A percentile compares a stretch with the other conserved stretches of the same genome.
phyloP scores from a whole-genome alignment of 2,888 invertebrate genomes.

The Agrotis clavis region DNA sequence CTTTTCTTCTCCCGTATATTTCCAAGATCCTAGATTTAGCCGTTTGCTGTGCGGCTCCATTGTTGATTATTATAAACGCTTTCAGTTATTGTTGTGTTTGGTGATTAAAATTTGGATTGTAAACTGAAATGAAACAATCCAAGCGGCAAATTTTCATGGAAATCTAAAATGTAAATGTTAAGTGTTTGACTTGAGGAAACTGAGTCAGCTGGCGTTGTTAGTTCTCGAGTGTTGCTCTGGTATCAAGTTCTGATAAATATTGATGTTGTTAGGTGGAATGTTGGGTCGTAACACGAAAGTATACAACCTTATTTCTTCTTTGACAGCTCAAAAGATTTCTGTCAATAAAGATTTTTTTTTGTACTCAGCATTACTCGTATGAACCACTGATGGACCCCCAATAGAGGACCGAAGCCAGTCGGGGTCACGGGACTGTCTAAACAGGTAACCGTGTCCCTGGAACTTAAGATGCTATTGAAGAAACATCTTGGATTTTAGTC shows the following conservation, averaged over 20 bases:
- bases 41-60: constrained; percentile 73
- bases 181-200: constrained; percentile 59
- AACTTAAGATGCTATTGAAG: too few species aligned
- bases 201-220: constrained; percentile 37
- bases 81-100: constrained; percentile 80
- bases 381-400: too few species aligned
- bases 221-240: constrained; percentile 12
- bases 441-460: too few species aligned
- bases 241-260: constrained; percentile 42
- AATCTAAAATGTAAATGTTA: constrained; percentile 60
- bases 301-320: too few species aligned
- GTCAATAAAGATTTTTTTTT: too few species aligned
- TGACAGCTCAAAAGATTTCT: too few species aligned
- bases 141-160: constrained; percentile 64
- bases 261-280: constrained; percentile 18
- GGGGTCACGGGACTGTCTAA: too few species aligned
- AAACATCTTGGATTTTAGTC: too few species aligned
- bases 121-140: constrained; percentile 65
- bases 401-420: too few species aligned
- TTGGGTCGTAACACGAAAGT: background rate
- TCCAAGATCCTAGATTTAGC: constrained; percentile 51
- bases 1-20: constrained; percentile 31
- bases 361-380: too few species aligned
- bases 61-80: constrained; percentile 85
- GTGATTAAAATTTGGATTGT: constrained; percentile 72